These are phyloP conservation scores for Cricetomys ansorgei DNA, from an alignment of 2,113 vertebrate genomes.

Conservation along the genomic window DNA sequence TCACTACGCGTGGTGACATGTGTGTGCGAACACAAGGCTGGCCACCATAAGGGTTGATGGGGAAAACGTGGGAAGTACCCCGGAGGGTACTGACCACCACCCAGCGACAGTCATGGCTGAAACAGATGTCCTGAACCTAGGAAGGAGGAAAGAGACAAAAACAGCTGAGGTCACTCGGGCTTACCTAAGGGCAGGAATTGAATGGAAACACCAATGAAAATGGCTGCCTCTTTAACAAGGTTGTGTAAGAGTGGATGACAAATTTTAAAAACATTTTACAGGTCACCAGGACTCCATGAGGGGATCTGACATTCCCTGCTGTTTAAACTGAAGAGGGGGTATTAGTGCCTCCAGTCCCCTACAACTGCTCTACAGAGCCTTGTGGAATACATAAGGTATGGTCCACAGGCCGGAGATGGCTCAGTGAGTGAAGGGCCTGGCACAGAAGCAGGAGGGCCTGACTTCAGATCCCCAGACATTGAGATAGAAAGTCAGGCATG, in stretches of 20 bases:
- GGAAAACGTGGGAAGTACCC: conserved; percentile 97
- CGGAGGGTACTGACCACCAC: conserved; percentile 97
- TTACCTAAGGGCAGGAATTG: neutral
- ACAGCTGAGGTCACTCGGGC: neutral
- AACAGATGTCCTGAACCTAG: conserved; percentile 98
- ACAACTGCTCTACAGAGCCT: neutral
- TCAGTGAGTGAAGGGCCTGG: neutral
- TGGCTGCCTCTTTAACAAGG: neutral
- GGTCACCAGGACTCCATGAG: neutral
- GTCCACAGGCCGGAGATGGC: neutral
- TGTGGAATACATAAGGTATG: conserved; percentile 34
- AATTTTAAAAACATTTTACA: conserved; percentile 5
- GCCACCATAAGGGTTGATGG: conserved; percentile 97
- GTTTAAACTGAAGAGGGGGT: neutral
- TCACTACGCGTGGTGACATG: conserved; percentile 97
- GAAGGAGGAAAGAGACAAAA: conserved; percentile 42
- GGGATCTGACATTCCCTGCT: neutral
- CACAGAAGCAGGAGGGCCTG: neutral
- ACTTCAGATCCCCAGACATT: neutral
- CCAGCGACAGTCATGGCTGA: conserved; percentile 99
- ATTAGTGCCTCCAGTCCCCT: neutral
- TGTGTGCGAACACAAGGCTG: conserved; percentile 96
- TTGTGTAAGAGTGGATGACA: neutral
- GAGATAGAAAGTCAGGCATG: neutral
- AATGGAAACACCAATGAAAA: conserved; percentile 9